phyloP scores from a whole-genome alignment of 1,140 invertebrate species.

The Philopotamus ludificatus region DNA sequence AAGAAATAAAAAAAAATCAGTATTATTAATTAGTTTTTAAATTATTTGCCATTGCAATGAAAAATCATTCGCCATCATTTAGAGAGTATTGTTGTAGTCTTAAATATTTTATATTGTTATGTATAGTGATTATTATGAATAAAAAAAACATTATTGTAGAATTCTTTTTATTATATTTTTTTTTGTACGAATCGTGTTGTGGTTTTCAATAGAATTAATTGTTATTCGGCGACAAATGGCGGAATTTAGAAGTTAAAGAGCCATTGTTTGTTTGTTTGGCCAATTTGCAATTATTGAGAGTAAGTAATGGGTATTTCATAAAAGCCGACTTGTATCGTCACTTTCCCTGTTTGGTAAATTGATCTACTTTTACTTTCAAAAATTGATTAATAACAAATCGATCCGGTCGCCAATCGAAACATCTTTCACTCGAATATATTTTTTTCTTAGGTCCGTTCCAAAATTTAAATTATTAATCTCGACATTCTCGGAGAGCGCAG shows the following conservation, averaged over 20 bases:
- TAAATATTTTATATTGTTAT: too few species aligned
- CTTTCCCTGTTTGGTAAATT: constrained; percentile 14
- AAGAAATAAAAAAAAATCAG: not conserved
- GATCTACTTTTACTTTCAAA: constrained; percentile 27
- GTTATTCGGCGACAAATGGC: not conserved
- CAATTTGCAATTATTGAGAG: too few species aligned
- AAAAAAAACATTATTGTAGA: too few species aligned
- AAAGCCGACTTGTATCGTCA: not conserved
- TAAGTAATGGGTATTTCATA: too few species aligned
- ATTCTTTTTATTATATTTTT: constrained; percentile 15
- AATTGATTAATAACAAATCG: constrained; percentile 16
- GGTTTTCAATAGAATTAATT: not conserved
- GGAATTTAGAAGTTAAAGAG: not conserved
- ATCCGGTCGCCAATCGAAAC: not conserved
- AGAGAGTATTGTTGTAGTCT: too few species aligned
- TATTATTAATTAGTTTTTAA: constrained; percentile 4
- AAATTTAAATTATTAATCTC: too few species aligned
- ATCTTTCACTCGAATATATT: not conserved
- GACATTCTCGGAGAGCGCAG: too few species aligned
- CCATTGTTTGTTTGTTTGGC: too few species aligned
- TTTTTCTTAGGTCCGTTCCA: too few species aligned
- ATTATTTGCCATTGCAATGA: constrained; percentile 26
- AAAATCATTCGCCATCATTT: too few species aligned
- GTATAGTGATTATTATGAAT: too few species aligned
- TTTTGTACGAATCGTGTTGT: constrained; percentile 9